These are phyloP conservation scores for Xyrauchen texanus DNA, from an alignment of 2,113 vertebrate genomes.

Conservation along the genomic window DNA sequence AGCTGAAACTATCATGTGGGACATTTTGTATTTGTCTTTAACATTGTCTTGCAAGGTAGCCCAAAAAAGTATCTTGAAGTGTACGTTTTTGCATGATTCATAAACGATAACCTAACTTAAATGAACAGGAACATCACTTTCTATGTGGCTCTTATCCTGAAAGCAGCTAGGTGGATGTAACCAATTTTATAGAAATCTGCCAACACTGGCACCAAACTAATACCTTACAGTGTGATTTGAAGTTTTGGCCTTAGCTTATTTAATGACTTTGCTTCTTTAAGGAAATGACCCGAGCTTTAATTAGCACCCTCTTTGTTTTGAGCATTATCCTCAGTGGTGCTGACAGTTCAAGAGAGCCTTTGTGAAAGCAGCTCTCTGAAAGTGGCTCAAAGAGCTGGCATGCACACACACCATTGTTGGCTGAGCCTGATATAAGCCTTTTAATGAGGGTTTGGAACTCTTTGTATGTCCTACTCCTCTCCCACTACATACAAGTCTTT, in stretches of 20 bases:
- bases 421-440: conserved; percentile 29
- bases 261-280: conserved; percentile 29
- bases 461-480: neutral
- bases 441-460: conserved; percentile 15
- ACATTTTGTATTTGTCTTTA: conserved; percentile 35
- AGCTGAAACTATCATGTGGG: conserved; percentile 29
- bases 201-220: neutral
- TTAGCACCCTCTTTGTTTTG: conserved; percentile 36
- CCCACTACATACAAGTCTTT: neutral
- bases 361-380: neutral
- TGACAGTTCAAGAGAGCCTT: conserved; percentile 36
- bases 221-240: neutral
- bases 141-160: neutral
- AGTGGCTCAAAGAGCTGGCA: conserved; percentile 45
- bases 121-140: too few relatives aligned
- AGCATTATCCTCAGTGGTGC: conserved; percentile 38
- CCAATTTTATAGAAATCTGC: neutral
- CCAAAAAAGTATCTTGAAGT: neutral
- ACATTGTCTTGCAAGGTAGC: conserved; percentile 6
- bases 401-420: conserved; percentile 9
- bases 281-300: conserved; percentile 38
- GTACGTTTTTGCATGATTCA: conserved; percentile 1
- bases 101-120: neutral
- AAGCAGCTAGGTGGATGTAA: conserved; percentile 11
- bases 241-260: neutral